phyloP scores from a whole-genome alignment of 2,797 vertebrate genomes.

The Hydrocynus forskahlii region DNA sequence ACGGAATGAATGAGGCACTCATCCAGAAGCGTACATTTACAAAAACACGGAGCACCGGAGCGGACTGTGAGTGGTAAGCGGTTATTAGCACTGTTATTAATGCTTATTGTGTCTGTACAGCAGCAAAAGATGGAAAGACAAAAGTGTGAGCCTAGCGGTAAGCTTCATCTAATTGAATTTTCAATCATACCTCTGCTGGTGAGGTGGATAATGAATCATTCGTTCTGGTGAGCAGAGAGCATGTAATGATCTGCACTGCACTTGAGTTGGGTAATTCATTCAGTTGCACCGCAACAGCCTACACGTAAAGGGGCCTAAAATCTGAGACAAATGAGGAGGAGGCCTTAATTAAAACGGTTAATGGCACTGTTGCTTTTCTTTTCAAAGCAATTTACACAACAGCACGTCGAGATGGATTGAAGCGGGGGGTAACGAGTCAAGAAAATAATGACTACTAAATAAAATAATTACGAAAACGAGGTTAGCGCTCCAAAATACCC shows the following conservation, averaged over 20 bases:
- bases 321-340: slow-evolving; percentile 10
- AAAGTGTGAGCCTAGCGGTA: not conserved
- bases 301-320: slow-evolving; percentile 10
- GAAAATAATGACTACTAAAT: slow-evolving; percentile 41
- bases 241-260: slow-evolving; percentile 38
- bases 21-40: not conserved
- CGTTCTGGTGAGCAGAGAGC: slow-evolving; percentile 22
- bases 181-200: slow-evolving; percentile 13
- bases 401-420: slow-evolving; percentile 20
- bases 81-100: not conserved
- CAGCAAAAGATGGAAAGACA: not conserved
- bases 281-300: not conserved
- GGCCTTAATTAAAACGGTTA: slow-evolving; percentile 43
- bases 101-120: not conserved
- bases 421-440: slow-evolving; percentile 22
- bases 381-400: slow-evolving; percentile 50
- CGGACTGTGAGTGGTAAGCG: not conserved
- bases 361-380: slow-evolving; percentile 35
- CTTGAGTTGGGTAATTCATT: slow-evolving; percentile 18
- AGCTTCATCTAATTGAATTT: slow-evolving; percentile 16
- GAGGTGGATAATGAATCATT: slow-evolving; percentile 42
- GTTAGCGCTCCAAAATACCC: slow-evolving; percentile 12
- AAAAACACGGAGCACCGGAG: not conserved
- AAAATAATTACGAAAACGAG: slow-evolving; percentile 38
- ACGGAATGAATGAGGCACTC: not conserved